Conservation (phyloP, 2,113 vertebrate genomes). For the Melanocharis versteri region DNA sequence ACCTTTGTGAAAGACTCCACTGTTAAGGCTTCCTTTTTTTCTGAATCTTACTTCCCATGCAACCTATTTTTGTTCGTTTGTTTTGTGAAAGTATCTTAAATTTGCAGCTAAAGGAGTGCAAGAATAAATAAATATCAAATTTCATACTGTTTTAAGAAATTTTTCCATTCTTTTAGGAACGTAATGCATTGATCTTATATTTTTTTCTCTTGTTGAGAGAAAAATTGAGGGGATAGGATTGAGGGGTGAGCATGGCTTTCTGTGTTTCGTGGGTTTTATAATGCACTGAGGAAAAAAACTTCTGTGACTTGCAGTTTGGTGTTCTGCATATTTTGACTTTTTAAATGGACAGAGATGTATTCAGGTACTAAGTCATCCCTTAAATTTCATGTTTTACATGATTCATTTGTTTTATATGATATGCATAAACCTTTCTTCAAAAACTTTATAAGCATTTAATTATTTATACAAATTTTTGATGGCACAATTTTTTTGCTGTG, state of each 20-base stretch:
- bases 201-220: not conserved
- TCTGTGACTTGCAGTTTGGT: not conserved
- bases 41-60: not conserved
- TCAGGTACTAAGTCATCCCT: not conserved
- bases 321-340: not conserved
- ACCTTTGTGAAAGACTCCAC: not conserved
- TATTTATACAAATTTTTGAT: not conserved
- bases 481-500: not conserved
- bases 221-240: not conserved
- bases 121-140: not conserved
- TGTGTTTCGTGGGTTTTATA: not conserved
- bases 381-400: not conserved
- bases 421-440: not conserved
- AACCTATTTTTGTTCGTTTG: not conserved
- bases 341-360: not conserved
- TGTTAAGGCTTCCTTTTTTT: not conserved
- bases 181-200: rapidly evolving
- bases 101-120: not conserved
- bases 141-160: not conserved
- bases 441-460: not conserved
- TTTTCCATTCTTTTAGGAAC: not conserved
- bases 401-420: not conserved
- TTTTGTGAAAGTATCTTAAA: not conserved
- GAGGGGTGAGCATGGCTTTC: not conserved
- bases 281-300: not conserved